Evolutionary conservation across 2,113 vertebrate species (phyloP), one percentile per base, ranked within the genome.

Genomic region (Melanerpes formicivorus): DNA sequence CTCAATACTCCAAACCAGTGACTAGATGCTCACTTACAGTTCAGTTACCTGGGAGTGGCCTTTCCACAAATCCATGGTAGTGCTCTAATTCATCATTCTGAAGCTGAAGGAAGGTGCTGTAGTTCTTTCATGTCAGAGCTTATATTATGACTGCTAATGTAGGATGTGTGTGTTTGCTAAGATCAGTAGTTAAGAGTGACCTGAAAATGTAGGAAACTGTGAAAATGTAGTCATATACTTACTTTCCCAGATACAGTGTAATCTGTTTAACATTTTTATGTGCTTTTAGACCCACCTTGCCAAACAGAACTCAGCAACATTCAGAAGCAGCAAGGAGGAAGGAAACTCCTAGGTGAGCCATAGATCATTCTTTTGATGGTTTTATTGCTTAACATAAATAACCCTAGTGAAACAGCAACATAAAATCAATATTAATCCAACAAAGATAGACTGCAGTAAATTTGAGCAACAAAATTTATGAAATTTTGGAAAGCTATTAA

Each of bases 201-300:
- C 30, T 93, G 58, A 30, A 27, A 77, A 40, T 1, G 1, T 11
- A 34, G 10, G 18, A 64, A 90, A 70, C 71, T 58, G 11, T 74
- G 34, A 66, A 76, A 77, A 84, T 1, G 2, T 52, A 59, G 6
- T 52, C 52, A 13, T 78, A 22, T 22, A 7, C 27, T 77, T 82
- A 79, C 64, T 40, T 59, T 86, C 75, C 62, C 78, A 83, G 19
- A 37, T 92, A 64, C 34, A 29, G 11, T 62, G 7, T 87, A 89
- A 90, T 86, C 65, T 78, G 14, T 95, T 80, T 77, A 93, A 95
- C 26, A 13, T 94, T 79, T 90, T 96, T 66, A 55, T 96, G 83
- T 94, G 78, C 0, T 98, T 98, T 75, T 97, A 99, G 99, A 99
- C 66, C 98, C 99, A 63, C 99, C 99, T 81, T 99, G 99, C 97